A percentile compares a stretch with the other conserved stretches of the same genome.
Conservation (phyloP, 2,888 invertebrate genomes). For the Anthrax anthrax region DNA sequence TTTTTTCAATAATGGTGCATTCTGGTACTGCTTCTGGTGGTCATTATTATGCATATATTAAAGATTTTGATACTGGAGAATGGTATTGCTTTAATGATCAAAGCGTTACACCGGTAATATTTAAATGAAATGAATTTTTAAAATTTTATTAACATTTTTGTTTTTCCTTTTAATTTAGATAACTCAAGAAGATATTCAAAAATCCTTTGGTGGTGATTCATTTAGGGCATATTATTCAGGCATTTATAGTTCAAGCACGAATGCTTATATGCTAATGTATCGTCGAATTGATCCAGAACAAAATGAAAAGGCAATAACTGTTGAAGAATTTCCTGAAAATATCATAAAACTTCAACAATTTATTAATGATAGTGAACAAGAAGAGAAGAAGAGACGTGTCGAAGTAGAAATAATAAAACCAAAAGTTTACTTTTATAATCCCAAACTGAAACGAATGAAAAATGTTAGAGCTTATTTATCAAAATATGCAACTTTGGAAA, state of each 20-base stretch:
- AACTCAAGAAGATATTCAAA: conserved; percentile 64
- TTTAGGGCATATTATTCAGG: conserved; percentile 55
- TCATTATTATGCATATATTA: conserved; percentile 84
- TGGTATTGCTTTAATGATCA: conserved; percentile 89
- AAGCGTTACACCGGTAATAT: conserved; percentile 50
- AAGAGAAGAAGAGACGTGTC: conserved; percentile 37
- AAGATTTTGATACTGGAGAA: conserved; percentile 55
- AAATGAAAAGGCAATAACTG: conserved; percentile 48
- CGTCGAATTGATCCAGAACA: conserved; percentile 52
- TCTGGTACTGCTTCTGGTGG: conserved; percentile 82
- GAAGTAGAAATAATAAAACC: conserved; percentile 48
- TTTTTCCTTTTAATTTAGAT: conserved; percentile 38
- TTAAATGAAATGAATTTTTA: background rate
- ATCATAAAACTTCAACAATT: conserved; percentile 49
- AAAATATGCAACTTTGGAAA: conserved; percentile 42
- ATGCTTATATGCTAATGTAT: conserved; percentile 87
- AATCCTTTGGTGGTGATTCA: conserved; percentile 71
- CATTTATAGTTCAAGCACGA: conserved; percentile 65
- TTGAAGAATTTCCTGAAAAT: conserved; percentile 60
- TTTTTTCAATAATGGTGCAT: conserved; percentile 86
- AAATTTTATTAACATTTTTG: background rate
- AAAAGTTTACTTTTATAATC: conserved; percentile 49
- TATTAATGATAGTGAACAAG: conserved; percentile 51
- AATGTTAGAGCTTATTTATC: conserved; percentile 44
- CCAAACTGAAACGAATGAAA: conserved; percentile 38